phyloP scores from a whole-genome alignment of 2,888 invertebrate genomes.

The Athalia cordata region DNA sequence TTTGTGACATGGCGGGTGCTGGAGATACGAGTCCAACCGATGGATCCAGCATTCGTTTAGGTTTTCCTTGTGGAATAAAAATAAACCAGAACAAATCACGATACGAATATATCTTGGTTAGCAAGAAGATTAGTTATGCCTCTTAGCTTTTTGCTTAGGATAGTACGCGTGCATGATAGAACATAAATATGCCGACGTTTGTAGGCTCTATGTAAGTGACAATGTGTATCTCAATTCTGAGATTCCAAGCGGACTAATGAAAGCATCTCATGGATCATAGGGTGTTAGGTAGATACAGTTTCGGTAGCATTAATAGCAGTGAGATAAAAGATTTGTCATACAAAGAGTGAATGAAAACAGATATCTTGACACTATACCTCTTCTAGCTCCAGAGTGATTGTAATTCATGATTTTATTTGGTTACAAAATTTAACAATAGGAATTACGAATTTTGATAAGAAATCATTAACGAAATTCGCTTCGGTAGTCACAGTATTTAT shows the following conservation, averaged over 20 bases:
- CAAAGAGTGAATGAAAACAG: conserved; percentile 13
- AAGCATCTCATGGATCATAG: no score
- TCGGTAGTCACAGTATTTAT: background rate
- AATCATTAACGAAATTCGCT: background rate
- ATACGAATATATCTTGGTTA: background rate
- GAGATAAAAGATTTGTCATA: conserved; percentile 36
- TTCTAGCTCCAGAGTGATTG: conserved; percentile 66
- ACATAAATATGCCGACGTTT: no score
- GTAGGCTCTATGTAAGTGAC: no score
- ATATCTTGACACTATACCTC: conserved; percentile 60
- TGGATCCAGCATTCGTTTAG: conserved; percentile 69
- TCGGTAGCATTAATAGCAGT: no score
- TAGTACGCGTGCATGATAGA: no score
- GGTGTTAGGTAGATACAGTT: no score
- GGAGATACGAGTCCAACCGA: conserved; percentile 62
- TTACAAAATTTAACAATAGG: background rate
- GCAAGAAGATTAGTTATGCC: background rate
- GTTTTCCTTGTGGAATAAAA: conserved; percentile 60
- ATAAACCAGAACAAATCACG: conserved; percentile 44
- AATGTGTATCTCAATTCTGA: conserved; percentile 2
- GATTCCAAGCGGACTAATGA: background rate
- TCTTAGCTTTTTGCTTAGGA: no score
- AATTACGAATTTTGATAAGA: background rate
- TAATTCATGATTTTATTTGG: conserved; percentile 63
- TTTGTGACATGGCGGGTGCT: conserved; percentile 58